phyloP scores from a whole-genome alignment of 2,888 invertebrate species.

The Entomobrya multifasciata region DNA sequence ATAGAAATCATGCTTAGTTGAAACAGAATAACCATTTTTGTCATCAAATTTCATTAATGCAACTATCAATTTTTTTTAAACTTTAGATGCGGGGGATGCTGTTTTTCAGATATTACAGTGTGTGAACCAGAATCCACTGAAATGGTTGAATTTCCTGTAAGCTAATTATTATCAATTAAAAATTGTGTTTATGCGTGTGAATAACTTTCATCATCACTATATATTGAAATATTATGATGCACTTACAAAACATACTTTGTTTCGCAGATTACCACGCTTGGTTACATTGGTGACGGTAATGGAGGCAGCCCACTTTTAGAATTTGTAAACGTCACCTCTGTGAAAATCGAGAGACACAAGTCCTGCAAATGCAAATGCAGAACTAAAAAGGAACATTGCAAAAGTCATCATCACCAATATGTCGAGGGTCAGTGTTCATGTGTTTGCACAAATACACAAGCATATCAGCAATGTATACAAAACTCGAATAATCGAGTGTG shows the following conservation, averaged over 20 bases:
- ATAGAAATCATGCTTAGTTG: no score
- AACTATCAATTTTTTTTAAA: background rate
- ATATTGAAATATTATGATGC: background rate
- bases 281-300: constrained; percentile 67
- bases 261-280: constrained; percentile 66
- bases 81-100: constrained; percentile 78
- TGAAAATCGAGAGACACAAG: constrained; percentile 66
- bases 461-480: constrained; percentile 22
- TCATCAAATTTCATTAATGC: no score
- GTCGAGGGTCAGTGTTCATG: constrained; percentile 72
- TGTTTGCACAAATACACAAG: constrained; percentile 59
- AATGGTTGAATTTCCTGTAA: constrained; percentile 66
- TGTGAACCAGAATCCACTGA: constrained; percentile 70
- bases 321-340: constrained; percentile 49
- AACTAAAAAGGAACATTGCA: constrained; percentile 73
- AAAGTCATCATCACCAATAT: constrained; percentile 60
- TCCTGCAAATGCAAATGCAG: constrained; percentile 75
- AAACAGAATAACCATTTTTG: no score
- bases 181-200: no score
- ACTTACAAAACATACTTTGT: background rate
- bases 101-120: constrained; percentile 67
- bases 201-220: background rate
- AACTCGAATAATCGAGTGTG: constrained; percentile 66
- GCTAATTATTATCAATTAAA: background rate
- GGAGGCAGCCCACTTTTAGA: constrained; percentile 35